These are phyloP conservation scores for Cromileptes altivelis DNA, from an alignment of 2,113 vertebrate species.

Conservation along the genomic window DNA sequence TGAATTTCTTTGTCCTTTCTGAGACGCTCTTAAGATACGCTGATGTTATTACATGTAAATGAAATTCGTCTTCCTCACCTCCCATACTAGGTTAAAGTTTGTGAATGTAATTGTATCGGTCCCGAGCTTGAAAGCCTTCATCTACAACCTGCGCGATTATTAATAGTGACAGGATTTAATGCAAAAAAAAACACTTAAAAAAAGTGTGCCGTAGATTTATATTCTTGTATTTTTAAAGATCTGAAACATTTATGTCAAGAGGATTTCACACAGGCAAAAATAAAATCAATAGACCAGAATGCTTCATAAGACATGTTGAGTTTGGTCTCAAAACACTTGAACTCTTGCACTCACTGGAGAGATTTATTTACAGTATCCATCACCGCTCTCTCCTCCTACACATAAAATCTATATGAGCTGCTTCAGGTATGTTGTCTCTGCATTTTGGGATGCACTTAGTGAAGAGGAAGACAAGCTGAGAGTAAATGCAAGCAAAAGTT, in stretches of 20 bases:
- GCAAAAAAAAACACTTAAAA: not conserved
- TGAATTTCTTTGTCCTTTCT: not conserved
- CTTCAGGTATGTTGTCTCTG: constrained; percentile 18
- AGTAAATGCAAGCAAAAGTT: constrained; percentile 6
- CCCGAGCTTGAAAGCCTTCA: constrained; percentile 11
- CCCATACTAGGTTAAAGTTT: constrained; percentile 32
- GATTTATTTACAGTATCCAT: not conserved
- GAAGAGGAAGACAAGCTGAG: constrained; percentile 22
- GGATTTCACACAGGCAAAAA: not conserved
- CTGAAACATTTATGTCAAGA: constrained; percentile 4
- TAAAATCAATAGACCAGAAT: not conserved
- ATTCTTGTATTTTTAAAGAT: not conserved
- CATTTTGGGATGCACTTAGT: constrained; percentile 31
- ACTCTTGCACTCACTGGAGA: not conserved
- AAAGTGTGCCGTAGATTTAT: not conserved
- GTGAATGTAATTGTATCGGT: constrained; percentile 36
- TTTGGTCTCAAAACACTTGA: constrained; percentile 9
- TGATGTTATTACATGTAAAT: constrained; percentile 38
- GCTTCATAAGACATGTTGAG: not conserved
- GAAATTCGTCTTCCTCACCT: constrained; percentile 22
- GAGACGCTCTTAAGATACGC: not conserved
- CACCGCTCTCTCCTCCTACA: constrained; percentile 7
- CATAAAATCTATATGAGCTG: not conserved
- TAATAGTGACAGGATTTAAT: constrained; percentile 30
- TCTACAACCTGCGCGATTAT: constrained; percentile 16